Evolutionary conservation across 2,888 invertebrate species (phyloP), one percentile per base, ranked within the genome.

Genomic region (Tipula vernalis): DNA sequence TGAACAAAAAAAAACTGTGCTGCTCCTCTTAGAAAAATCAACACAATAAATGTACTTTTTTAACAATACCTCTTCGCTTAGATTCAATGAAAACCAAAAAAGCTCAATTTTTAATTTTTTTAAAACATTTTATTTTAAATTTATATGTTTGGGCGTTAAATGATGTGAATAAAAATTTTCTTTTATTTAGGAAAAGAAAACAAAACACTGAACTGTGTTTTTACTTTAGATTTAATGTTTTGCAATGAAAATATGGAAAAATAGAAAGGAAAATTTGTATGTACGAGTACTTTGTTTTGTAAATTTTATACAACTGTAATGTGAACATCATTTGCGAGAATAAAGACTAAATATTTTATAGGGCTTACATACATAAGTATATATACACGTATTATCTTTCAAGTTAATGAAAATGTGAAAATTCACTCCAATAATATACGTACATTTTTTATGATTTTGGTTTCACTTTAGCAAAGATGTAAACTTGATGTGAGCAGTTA

Each of bases 11-110:
- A 18, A 44, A 51, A 71, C 28, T 71, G 28, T 71, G 10, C 71
- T 71, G 28, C 71, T 71, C 12, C 71, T 71, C 71, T 71, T 71
- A 71, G 71, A 71, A 71, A 71, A 71, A 71, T 12, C 28, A 28
- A 28, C 28, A 28, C 28, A 28, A 28, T 1, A 28, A 28, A 28
- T 28, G 28, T 28, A 28, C 2, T 28, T 28, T 28, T 28, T 28
- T 28, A 18, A 71, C 71, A 71, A 71, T 71, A 28, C 71, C 71
- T 71, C 71, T 39, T 71, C 71, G 71, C 71, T 71, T 71, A 71
- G 71, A 71, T 71, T 71, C 71, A 71, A 71, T 71, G 71, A 71
- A 71, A 71, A 71, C 71, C 71, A 71, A 71, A 71, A 71, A 71
- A 71, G 71, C 71, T 71, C 71, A 71, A 71, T 71, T 71, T 71